These are phyloP conservation scores for Chaenodraco wilsoni DNA, from an alignment of 2,797 vertebrate genomes.

Conservation along the genomic window DNA sequence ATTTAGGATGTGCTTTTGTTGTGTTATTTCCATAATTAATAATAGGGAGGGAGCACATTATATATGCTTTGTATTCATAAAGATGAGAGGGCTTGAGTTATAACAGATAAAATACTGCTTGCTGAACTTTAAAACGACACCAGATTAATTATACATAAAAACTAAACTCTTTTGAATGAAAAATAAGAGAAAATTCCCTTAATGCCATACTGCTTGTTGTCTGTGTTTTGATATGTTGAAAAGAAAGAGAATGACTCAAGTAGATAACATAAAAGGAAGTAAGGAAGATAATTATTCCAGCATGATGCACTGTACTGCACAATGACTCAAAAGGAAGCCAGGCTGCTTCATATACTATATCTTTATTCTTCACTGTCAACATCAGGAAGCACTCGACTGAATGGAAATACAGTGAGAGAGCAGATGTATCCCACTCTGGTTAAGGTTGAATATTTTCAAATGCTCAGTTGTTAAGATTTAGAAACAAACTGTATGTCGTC, in stretches of 20 bases:
- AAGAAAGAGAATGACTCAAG: slow-evolving; percentile 54
- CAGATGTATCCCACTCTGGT: slow-evolving; percentile 14
- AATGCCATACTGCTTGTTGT: slow-evolving; percentile 55
- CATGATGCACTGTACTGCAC: slow-evolving; percentile 49
- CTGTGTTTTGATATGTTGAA: slow-evolving; percentile 54
- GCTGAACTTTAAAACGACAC: slow-evolving; percentile 79
- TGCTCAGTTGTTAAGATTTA: slow-evolving; percentile 12
- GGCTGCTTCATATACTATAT: slow-evolving; percentile 16
- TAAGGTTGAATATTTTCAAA: slow-evolving; percentile 11
- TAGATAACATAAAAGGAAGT: slow-evolving; percentile 55
- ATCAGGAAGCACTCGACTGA: slow-evolving; percentile 9
- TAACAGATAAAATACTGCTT: slow-evolving; percentile 80
- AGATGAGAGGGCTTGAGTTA: slow-evolving; percentile 82
- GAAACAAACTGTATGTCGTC: background rate
- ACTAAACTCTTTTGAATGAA: slow-evolving; percentile 74
- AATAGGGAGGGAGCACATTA: slow-evolving; percentile 85
- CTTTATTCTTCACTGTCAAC: slow-evolving; percentile 17
- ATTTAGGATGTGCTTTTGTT: slow-evolving; percentile 97
- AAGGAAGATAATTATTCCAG: slow-evolving; percentile 53
- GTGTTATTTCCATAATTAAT: slow-evolving; percentile 96
- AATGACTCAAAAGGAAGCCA: slow-evolving; percentile 29
- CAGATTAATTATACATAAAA: slow-evolving; percentile 82
- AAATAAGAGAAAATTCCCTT: slow-evolving; percentile 59
- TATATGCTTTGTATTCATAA: slow-evolving; percentile 86
- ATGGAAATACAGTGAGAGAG: slow-evolving; percentile 8